These are phyloP conservation scores for Theretra japonica DNA, from an alignment of 2,888 invertebrate genomes.

Conservation along the genomic window DNA sequence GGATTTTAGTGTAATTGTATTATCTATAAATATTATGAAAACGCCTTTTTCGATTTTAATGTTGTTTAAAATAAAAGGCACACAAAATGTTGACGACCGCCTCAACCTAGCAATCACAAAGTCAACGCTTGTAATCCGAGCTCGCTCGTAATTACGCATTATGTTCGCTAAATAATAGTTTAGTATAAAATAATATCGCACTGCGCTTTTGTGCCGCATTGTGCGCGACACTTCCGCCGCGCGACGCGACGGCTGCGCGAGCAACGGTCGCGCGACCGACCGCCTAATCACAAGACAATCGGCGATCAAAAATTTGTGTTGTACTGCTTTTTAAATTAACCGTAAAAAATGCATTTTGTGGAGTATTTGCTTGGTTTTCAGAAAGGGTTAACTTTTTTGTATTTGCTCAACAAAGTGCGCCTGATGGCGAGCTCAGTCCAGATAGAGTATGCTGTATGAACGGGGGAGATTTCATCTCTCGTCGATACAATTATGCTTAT, in stretches of 20 bases:
- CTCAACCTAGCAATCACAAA: constrained; percentile 44
- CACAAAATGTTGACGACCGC: constrained; percentile 45
- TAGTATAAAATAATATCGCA: constrained; percentile 60
- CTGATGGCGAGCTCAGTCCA: too few species aligned
- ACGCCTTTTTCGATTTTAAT: too few species aligned
- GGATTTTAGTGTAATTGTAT: too few species aligned
- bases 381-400: too few species aligned
- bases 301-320: constrained; percentile 39
- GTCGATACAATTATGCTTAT: too few species aligned
- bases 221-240: constrained; percentile 39
- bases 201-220: constrained; percentile 79
- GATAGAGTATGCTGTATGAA: too few species aligned
- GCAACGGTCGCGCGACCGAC: constrained; percentile 47
- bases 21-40: too few species aligned
- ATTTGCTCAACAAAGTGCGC: too few species aligned
- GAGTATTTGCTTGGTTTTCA: too few species aligned
- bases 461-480: too few species aligned
- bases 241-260: constrained; percentile 58
- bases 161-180: constrained; percentile 65
- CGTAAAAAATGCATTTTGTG: not conserved
- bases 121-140: constrained; percentile 67
- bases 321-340: not conserved
- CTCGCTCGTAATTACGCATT: constrained; percentile 61
- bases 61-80: not conserved
- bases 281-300: constrained; percentile 59